Percentiles rank a stretch among this genome's conserved stretches.
Conservation (phyloP, 2,113 vertebrate genomes). For the Arothron firmamentum region DNA sequence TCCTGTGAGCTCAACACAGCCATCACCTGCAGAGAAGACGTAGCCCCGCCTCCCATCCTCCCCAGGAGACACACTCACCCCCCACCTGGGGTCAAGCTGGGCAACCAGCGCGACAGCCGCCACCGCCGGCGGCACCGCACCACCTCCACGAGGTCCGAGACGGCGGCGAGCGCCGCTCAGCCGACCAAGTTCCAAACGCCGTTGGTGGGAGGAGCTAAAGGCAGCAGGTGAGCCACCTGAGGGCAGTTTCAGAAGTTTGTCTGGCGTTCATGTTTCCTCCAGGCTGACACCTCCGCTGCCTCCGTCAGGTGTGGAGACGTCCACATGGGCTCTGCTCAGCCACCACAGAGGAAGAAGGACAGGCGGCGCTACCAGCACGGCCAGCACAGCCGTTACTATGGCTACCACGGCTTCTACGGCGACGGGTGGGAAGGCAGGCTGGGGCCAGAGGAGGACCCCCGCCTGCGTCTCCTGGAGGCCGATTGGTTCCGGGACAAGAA, state of each 20-base stretch:
- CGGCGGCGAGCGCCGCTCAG: slow-evolving; percentile 4
- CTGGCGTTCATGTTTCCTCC: not conserved
- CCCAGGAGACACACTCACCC: slow-evolving; percentile 70
- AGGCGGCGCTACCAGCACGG: slow-evolving; percentile 78
- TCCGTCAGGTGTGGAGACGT: slow-evolving; percentile 43
- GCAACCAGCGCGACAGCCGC: slow-evolving; percentile 45
- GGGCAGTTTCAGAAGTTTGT: too few relatives aligned
- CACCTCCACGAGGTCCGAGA: slow-evolving; percentile 64
- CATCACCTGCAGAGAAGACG: slow-evolving; percentile 86
- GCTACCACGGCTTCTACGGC: slow-evolving; percentile 83
- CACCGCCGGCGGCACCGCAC: slow-evolving; percentile 80
- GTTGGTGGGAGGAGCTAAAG: slow-evolving; percentile 47
- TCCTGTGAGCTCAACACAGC: slow-evolving; percentile 87
- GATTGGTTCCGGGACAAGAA: slow-evolving; percentile 85
- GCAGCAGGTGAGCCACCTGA: slow-evolving; percentile 22
- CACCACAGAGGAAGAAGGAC: slow-evolving; percentile 43
- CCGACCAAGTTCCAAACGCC: slow-evolving; percentile 67
- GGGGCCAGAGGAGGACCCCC: slow-evolving; percentile 67
- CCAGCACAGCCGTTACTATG: slow-evolving; percentile 83
- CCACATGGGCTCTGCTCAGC: not conserved
- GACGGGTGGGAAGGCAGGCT: slow-evolving; percentile 74
- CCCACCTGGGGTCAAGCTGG: slow-evolving; percentile 31
- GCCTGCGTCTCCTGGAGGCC: slow-evolving; percentile 74
- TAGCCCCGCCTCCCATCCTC: slow-evolving; percentile 80
- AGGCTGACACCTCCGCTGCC: not conserved